A percentile compares a stretch with the other conserved stretches of the same genome.
These are phyloP conservation scores for Pogonomyrmex barbatus DNA, from an alignment of 1,140 invertebrate genomes.

Conservation along the genomic window DNA sequence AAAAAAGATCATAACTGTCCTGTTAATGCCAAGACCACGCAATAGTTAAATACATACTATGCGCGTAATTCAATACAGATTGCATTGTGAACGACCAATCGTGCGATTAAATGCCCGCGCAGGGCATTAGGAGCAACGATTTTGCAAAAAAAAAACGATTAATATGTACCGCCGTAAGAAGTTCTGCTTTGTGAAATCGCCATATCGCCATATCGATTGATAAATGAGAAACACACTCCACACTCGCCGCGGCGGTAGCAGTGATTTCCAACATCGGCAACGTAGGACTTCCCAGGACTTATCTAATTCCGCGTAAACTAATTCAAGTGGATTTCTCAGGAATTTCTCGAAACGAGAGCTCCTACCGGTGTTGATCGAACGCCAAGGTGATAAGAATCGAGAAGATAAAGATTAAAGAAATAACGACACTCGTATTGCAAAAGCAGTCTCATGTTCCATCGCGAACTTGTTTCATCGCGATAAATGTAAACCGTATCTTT, in stretches of 20 bases:
- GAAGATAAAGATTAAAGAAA: slow-evolving; percentile 9
- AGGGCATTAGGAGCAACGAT: slow-evolving; percentile 12
- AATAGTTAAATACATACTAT: slow-evolving; percentile 2
- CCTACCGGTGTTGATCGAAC: slow-evolving; percentile 36
- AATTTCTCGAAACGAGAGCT: slow-evolving; percentile 33
- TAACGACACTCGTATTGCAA: slow-evolving; percentile 11
- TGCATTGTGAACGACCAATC: slow-evolving; percentile 7
- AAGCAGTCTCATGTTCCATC: neutral
- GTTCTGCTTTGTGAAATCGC: slow-evolving; percentile 42
- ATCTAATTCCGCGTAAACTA: slow-evolving; percentile 55
- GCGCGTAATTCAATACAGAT: slow-evolving; percentile 10
- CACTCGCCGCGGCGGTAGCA: neutral
- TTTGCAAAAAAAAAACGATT: slow-evolving; percentile 16
- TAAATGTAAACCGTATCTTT: neutral
- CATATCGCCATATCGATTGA: slow-evolving; percentile 52
- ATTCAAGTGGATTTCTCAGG: slow-evolving; percentile 57
- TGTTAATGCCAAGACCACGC: slow-evolving; percentile 5
- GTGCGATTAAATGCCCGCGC: slow-evolving; percentile 14
- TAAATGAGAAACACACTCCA: slow-evolving; percentile 48
- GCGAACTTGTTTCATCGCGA: neutral
- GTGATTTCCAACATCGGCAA: slow-evolving; percentile 21
- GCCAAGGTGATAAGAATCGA: slow-evolving; percentile 52
- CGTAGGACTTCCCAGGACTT: slow-evolving; percentile 15
- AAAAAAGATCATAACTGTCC: neutral
- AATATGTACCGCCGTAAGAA: slow-evolving; percentile 7